Conservation (phyloP, 2,888 invertebrate genomes). For the Drosophila putrida region DNA sequence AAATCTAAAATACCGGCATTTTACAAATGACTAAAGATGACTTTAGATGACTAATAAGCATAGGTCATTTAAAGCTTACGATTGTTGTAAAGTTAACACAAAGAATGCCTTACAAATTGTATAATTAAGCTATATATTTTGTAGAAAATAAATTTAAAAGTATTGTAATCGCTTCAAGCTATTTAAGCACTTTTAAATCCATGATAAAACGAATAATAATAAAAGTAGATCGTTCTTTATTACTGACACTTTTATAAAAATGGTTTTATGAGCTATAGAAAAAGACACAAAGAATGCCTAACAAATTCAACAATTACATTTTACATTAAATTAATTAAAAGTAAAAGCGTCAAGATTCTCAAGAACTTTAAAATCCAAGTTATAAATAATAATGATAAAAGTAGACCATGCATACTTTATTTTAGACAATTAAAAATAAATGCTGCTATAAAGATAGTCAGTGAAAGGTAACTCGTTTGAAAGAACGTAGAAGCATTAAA, state of each 20-base stretch:
- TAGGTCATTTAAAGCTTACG: background rate
- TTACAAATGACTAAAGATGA: constrained; percentile 21
- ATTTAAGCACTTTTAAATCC: no score
- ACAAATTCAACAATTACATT: background rate
- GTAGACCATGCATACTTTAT: background rate
- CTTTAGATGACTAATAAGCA: constrained; percentile 13
- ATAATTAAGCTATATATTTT: background rate
- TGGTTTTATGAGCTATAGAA: background rate
- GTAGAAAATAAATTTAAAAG: background rate
- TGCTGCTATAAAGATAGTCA: constrained; percentile 2
- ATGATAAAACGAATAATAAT: no score
- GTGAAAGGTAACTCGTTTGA: background rate
- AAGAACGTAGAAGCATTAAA: background rate
- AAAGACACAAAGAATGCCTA: background rate
- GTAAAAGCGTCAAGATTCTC: background rate
- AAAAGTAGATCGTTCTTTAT: no score
- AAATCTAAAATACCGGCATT: constrained; percentile 1
- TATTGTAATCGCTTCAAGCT: no score
- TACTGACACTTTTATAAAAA: no score
- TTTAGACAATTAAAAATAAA: background rate
- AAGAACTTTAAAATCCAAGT: background rate
- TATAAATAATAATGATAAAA: background rate
- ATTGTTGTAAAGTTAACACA: background rate
- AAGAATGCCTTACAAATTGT: background rate
- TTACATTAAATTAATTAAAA: background rate